Percentiles rank a stretch among this genome's conserved stretches.
phyloP scores from a whole-genome alignment of 2,888 invertebrate species.

The Pteria penguin region DNA sequence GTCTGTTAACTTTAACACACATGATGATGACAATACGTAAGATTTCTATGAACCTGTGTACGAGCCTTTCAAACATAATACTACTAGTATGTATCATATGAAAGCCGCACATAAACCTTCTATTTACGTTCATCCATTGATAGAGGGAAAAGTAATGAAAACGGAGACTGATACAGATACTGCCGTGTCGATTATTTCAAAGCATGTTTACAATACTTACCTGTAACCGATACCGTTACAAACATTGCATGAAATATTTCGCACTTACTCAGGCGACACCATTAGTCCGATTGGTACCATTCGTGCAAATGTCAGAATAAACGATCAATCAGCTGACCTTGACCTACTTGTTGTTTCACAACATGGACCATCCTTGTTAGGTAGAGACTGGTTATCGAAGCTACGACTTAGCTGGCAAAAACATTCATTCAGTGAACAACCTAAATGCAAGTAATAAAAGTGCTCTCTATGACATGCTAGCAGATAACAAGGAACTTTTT shows the following conservation, averaged over 20 bases:
- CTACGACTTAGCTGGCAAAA: neutral
- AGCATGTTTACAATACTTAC: constrained; percentile 1
- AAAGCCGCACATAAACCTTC: neutral
- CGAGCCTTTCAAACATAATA: too few relatives aligned
- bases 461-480: neutral
- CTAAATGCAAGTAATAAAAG: neutral
- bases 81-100: too few relatives aligned
- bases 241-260: neutral
- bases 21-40: neutral
- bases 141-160: neutral
- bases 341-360: constrained; percentile 38
- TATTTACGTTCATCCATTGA: neutral
- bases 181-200: constrained; percentile 23
- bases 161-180: constrained; percentile 33
- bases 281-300: constrained; percentile 11
- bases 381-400: constrained; percentile 43
- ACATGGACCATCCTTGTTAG: constrained; percentile 40
- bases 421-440: neutral
- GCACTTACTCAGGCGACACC: constrained; percentile 16
- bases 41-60: neutral
- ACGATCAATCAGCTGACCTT: constrained; percentile 23
- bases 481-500: neutral
- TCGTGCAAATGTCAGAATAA: constrained; percentile 14
- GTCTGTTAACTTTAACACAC: neutral
- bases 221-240: neutral